Evolutionary conservation across 1,140 invertebrate species (phyloP).

Genomic region (Diuraphis noxia): DNA sequence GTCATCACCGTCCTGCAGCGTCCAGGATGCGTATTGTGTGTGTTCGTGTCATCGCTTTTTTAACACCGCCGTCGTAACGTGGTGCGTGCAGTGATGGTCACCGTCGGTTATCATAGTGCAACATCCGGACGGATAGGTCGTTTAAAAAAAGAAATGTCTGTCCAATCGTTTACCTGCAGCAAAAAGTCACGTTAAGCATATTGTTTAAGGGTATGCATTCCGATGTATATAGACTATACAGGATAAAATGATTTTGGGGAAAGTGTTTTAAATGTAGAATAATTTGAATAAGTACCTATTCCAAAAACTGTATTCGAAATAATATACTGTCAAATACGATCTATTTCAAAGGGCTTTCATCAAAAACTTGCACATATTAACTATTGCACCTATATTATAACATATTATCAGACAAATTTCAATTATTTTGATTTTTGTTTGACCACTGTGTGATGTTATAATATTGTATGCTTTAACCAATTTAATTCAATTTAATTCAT

Average conservation of each 20-base stretch:
- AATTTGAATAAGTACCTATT: no score
- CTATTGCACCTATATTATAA: neutral
- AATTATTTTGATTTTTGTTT: neutral
- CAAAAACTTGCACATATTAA: neutral
- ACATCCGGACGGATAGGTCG: neutral
- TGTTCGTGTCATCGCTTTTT: neutral
- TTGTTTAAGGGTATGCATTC: no score
- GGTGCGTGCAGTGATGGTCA: no score
- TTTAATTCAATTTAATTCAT: no score
- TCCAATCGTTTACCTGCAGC: neutral
- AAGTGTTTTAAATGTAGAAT: no score
- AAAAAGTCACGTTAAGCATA: neutral
- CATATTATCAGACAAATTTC: neutral
- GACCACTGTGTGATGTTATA: neutral
- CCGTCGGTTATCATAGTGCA: neutral
- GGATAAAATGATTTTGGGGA: no score
- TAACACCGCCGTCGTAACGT: neutral
- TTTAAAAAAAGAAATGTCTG: neutral
- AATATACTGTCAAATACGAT: no score
- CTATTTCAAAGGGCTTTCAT: no score
- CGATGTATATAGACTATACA: no score
- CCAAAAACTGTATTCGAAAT: no score
- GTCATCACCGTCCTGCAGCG: neutral
- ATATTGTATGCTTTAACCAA: neutral
- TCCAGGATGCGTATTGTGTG: no score